Evolutionary conservation across 2,888 invertebrate genomes (phyloP).

Genomic region (Drosophila birchii): DNA sequence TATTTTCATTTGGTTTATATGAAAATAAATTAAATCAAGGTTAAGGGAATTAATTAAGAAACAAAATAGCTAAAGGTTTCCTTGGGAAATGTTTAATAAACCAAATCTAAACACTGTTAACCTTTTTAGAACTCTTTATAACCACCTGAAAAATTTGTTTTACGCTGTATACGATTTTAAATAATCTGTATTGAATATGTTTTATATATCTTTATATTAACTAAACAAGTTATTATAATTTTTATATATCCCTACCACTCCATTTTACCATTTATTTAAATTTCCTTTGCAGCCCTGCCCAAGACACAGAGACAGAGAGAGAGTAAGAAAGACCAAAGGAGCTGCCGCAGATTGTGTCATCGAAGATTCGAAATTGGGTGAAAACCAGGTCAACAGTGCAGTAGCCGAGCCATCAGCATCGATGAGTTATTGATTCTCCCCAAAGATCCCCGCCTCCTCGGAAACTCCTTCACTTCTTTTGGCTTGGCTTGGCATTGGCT

Average conservation of each 20-base stretch:
- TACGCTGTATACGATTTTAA: not conserved
- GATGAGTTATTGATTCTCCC: constrained; percentile 45
- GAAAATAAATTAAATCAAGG: not conserved
- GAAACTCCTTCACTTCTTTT: constrained; percentile 24
- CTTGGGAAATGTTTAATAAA: not conserved
- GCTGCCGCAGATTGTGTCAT: constrained; percentile 57
- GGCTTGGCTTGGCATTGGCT: constrained; percentile 55
- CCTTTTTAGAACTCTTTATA: not conserved
- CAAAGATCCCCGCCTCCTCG: constrained; percentile 28
- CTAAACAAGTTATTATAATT: too few relatives aligned
- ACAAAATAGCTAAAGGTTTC: not conserved
- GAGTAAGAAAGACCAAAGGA: constrained; percentile 13
- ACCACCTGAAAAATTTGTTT: not conserved
- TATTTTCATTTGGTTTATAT: too few relatives aligned
- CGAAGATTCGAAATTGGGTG: constrained; percentile 25
- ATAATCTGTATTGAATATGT: too few relatives aligned
- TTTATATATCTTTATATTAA: too few relatives aligned
- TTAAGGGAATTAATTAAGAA: not conserved
- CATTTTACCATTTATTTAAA: not conserved
- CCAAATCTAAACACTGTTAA: not conserved
- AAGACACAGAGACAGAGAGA: constrained; percentile 11
- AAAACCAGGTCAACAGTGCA: constrained; percentile 74
- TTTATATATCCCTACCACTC: not conserved
- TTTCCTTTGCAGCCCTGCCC: constrained; percentile 7
- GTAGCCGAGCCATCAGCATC: constrained; percentile 48